Evolutionary conservation across 2,113 vertebrate species (phyloP).

Genomic region (Marmota monax): DNA sequence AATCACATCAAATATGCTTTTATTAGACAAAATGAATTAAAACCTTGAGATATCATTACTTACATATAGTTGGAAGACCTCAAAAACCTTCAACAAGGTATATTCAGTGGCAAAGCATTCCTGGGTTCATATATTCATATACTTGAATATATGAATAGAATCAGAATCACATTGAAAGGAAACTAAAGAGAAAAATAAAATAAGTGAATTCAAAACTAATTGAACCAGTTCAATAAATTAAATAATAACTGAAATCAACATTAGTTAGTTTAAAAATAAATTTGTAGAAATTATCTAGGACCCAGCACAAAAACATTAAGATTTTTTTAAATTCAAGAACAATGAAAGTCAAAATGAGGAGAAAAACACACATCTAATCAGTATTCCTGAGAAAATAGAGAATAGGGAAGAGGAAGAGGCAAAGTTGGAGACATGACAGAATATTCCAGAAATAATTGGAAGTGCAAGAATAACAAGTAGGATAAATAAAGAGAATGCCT

Average conservation of each 20-base stretch:
- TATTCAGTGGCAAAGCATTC: too few species aligned
- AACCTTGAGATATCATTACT: background rate
- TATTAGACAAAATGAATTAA: background rate
- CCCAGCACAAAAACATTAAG: background rate
- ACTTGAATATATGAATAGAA: background rate
- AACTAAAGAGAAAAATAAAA: background rate
- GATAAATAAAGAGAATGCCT: background rate
- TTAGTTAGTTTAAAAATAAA: background rate
- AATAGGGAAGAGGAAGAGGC: background rate
- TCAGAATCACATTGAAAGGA: background rate
- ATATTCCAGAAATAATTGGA: background rate
- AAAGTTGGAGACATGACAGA: background rate
- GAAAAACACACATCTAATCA: background rate
- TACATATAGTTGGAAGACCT: background rate
- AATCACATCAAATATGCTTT: background rate
- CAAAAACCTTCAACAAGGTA: background rate
- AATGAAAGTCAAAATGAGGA: background rate
- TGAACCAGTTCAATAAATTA: background rate
- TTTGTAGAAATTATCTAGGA: background rate
- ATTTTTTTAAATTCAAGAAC: background rate
- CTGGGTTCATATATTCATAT: too few species aligned
- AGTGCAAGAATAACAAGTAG: background rate
- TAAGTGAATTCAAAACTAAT: background rate
- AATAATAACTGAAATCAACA: background rate
- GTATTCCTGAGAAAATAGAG: background rate